Conservation (phyloP, 2,888 invertebrate species). For the Gymnosoma rotundatum region DNA sequence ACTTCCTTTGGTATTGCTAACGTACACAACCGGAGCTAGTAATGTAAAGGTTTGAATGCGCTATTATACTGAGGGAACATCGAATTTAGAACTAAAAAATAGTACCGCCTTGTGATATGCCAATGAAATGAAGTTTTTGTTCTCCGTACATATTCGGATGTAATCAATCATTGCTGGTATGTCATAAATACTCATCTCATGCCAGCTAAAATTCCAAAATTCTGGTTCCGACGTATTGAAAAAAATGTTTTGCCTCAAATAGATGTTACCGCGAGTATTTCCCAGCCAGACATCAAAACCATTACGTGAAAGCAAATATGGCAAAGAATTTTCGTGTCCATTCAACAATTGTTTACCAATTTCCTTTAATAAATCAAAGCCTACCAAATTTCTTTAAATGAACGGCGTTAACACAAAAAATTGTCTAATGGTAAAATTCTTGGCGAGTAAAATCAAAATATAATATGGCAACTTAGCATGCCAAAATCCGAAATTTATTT, state of each 20-base stretch:
- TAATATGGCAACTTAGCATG: no score
- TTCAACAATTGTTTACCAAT: no score
- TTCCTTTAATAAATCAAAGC: no score
- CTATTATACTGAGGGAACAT: conserved; percentile 80
- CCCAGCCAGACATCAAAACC: conserved; percentile 81
- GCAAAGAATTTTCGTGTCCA: conserved; percentile 80
- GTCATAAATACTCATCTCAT: conserved; percentile 80
- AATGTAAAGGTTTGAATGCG: conserved; percentile 79
- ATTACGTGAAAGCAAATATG: conserved; percentile 79
- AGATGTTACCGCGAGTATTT: conserved; percentile 80
- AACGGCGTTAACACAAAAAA: no score
- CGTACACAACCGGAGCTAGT: conserved; percentile 80
- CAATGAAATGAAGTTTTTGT: conserved; percentile 78
- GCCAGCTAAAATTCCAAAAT: conserved; percentile 81
- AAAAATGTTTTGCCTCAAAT: conserved; percentile 78
- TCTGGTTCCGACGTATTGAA: conserved; percentile 82
- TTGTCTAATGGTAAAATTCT: no score
- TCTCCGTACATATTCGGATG: conserved; percentile 76
- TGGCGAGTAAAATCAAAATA: no score
- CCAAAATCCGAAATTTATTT: no score
- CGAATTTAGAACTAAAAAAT: conserved; percentile 79
- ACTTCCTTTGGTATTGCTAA: conserved; percentile 81
- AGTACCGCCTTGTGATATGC: conserved; percentile 81
- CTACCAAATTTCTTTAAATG: no score
- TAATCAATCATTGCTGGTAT: conserved; percentile 81